A percentile compares a stretch with the other conserved stretches of the same genome.
Evolutionary conservation across 2,797 vertebrate species (phyloP).

Genomic region (Eulemur mongoz): DNA sequence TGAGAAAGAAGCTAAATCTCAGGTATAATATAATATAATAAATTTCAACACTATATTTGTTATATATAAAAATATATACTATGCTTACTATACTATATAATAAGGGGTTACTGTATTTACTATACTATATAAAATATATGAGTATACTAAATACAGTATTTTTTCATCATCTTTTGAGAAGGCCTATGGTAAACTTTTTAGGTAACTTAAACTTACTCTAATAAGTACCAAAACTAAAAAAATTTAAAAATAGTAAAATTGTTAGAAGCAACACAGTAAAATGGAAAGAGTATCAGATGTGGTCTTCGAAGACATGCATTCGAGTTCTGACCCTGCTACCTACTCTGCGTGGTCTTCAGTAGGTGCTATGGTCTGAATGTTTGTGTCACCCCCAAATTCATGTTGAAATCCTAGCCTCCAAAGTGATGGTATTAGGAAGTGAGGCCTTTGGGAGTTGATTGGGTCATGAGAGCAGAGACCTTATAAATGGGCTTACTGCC

Average conservation of each 20-base stretch:
- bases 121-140: not conserved
- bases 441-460: not conserved
- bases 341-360: not conserved
- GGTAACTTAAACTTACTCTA: not conserved
- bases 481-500: not conserved
- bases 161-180: not conserved
- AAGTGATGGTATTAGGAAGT: not conserved
- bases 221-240: not conserved
- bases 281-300: not conserved
- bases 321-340: not conserved
- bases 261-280: not conserved
- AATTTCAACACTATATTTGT: not conserved
- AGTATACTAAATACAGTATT: not conserved
- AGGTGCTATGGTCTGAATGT: not conserved
- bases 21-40: not conserved
- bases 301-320: not conserved
- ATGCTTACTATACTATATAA: not conserved
- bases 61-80: not conserved
- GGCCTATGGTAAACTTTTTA: not conserved
- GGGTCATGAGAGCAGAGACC: not conserved
- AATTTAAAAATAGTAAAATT: not conserved
- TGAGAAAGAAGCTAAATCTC: not conserved
- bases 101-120: not conserved
- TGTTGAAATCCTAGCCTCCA: not conserved
- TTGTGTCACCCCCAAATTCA: not conserved